These are phyloP conservation scores for Mobula birostris DNA, from an alignment of 2,113 vertebrate genomes.

Conservation along the genomic window DNA sequence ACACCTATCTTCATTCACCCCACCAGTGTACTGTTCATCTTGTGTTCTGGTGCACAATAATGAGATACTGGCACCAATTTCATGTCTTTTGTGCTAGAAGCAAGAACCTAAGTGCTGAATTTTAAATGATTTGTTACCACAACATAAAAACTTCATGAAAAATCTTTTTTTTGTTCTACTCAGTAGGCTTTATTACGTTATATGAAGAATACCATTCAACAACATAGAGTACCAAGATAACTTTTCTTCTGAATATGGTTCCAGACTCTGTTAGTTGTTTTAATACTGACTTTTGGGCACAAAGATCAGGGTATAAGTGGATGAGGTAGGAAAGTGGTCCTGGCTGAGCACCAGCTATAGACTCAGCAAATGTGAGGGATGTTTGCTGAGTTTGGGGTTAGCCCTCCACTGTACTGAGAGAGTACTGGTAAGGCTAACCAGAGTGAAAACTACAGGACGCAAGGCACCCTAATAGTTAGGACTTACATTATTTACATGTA, in stretches of 20 bases:
- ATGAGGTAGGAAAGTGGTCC: too few relatives aligned
- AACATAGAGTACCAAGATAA: not conserved
- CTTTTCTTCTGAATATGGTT: not conserved
- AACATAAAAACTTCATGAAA: not conserved
- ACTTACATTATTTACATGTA: too few relatives aligned
- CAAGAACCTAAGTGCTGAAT: not conserved
- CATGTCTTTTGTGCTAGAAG: not conserved
- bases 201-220: not conserved
- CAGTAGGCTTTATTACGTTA: not conserved
- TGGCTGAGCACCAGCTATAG: too few relatives aligned
- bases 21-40: too few relatives aligned
- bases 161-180: not conserved
- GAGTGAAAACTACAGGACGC: too few relatives aligned
- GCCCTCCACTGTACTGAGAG: too few relatives aligned
- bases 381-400: too few relatives aligned
- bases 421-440: too few relatives aligned
- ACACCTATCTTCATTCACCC: too few relatives aligned
- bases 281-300: not conserved
- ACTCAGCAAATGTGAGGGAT: too few relatives aligned
- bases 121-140: not conserved
- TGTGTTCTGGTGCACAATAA: too few relatives aligned
- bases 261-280: not conserved
- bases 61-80: not conserved
- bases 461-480: too few relatives aligned
- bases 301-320: not conserved